A percentile compares a stretch with the other conserved stretches of the same genome.
Evolutionary conservation across 1,140 invertebrate genomes (phyloP).

Genomic region (Dinoponera quadriceps): DNA sequence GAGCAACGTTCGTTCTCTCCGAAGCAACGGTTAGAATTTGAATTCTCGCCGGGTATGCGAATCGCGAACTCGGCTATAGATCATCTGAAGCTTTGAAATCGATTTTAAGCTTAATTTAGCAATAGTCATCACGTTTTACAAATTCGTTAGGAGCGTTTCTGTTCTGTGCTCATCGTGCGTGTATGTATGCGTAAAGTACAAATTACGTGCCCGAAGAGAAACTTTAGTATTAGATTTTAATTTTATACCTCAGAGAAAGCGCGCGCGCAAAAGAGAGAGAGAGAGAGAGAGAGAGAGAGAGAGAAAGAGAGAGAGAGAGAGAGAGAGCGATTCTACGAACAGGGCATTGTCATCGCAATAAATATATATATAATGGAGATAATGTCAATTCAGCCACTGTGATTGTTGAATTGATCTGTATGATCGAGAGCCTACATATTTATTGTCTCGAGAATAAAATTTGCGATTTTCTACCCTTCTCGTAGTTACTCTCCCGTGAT

Average conservation of each 20-base stretch:
- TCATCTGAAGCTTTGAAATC: too few species aligned
- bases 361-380: conserved; percentile 24
- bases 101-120: neutral
- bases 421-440: conserved; percentile 21
- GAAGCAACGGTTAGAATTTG: too few species aligned
- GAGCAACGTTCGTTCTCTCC: too few species aligned
- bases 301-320: too few species aligned
- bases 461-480: conserved; percentile 22
- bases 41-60: too few species aligned
- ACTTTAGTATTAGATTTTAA: conserved; percentile 16
- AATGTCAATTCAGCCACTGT: conserved; percentile 10
- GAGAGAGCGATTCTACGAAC: conserved; percentile 8
- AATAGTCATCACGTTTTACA: neutral
- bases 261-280: too few species aligned
- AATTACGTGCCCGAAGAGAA: neutral
- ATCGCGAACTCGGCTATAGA: too few species aligned
- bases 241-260: conserved; percentile 33
- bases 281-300: too few species aligned
- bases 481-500: neutral
- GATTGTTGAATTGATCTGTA: conserved; percentile 25
- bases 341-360: neutral
- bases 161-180: neutral
- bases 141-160: neutral
- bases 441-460: conserved; percentile 37
- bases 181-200: neutral